These are phyloP conservation scores for Abrostola triplasia DNA, from an alignment of 2,888 invertebrate species.

Conservation along the genomic window DNA sequence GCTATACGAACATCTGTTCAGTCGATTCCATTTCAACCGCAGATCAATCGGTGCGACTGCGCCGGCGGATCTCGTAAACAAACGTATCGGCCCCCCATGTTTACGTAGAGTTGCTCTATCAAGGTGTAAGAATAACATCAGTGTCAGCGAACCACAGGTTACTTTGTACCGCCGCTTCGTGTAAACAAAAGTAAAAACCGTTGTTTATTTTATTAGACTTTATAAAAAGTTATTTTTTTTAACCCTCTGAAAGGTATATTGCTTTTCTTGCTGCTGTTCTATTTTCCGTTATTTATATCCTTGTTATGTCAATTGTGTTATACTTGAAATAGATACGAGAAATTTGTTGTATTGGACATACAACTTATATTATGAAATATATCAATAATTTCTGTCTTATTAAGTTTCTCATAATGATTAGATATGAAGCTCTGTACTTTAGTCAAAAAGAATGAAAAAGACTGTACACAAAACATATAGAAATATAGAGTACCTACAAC, in stretches of 20 bases:
- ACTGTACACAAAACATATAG: too few species aligned
- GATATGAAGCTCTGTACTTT: too few species aligned
- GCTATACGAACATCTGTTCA: constrained; percentile 21
- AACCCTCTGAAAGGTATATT: constrained; percentile 30
- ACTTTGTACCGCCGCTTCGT: constrained; percentile 76
- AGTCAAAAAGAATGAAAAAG: too few species aligned
- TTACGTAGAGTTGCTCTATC: constrained; percentile 68
- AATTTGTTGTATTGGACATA: not conserved
- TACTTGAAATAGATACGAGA: not conserved
- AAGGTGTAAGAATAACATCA: constrained; percentile 81
- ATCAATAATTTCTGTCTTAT: too few species aligned
- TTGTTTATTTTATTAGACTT: constrained; percentile 61
- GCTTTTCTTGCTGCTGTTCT: not conserved
- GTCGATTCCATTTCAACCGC: constrained; percentile 38
- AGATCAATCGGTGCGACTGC: constrained; percentile 63
- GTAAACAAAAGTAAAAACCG: constrained; percentile 66
- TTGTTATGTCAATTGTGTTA: not conserved
- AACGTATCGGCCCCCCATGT: constrained; percentile 58
- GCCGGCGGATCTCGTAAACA: constrained; percentile 62
- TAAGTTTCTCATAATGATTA: too few species aligned
- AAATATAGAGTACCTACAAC: too few species aligned
- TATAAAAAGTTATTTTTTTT: constrained; percentile 50
- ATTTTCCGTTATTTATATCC: not conserved
- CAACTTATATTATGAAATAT: too few species aligned
- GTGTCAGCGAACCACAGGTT: constrained; percentile 81